These are phyloP conservation scores for Chrysolina oricalcia DNA, from an alignment of 2,888 invertebrate genomes.

Conservation along the genomic window DNA sequence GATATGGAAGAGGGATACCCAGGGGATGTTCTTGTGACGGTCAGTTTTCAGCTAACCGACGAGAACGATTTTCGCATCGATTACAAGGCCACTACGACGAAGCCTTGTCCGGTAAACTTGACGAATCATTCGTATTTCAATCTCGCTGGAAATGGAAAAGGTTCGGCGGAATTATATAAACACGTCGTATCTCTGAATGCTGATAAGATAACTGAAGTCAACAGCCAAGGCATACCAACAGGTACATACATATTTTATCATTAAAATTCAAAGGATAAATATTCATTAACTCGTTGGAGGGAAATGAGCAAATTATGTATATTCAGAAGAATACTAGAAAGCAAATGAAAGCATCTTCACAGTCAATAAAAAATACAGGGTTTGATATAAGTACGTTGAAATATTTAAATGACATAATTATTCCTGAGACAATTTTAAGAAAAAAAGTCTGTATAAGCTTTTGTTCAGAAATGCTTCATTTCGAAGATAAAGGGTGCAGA, in stretches of 20 bases:
- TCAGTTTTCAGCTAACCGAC: constrained; percentile 81
- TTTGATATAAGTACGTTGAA: no score
- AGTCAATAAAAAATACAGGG: no score
- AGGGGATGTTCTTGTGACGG: constrained; percentile 83
- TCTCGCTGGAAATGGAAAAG: constrained; percentile 88
- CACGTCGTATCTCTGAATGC: constrained; percentile 84
- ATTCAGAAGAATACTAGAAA: no score
- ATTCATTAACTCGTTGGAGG: no score
- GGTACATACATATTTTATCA: constrained; percentile 69
- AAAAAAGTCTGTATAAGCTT: no score
- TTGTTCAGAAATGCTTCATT: no score
- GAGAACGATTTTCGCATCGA: constrained; percentile 84
- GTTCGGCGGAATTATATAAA: constrained; percentile 78
- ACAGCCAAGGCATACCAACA: constrained; percentile 82
- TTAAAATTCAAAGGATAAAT: no score
- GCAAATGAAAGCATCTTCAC: no score
- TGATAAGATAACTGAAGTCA: constrained; percentile 82
- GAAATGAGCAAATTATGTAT: no score
- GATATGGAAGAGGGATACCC: constrained; percentile 93
- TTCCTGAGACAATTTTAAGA: no score
- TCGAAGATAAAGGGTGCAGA: no score
- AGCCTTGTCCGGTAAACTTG: constrained; percentile 88
- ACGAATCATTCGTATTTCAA: constrained; percentile 95
- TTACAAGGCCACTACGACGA: constrained; percentile 84
- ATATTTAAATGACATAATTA: no score